Conservation (phyloP, 2,797 vertebrate genomes). For the Momotus momota region DNA sequence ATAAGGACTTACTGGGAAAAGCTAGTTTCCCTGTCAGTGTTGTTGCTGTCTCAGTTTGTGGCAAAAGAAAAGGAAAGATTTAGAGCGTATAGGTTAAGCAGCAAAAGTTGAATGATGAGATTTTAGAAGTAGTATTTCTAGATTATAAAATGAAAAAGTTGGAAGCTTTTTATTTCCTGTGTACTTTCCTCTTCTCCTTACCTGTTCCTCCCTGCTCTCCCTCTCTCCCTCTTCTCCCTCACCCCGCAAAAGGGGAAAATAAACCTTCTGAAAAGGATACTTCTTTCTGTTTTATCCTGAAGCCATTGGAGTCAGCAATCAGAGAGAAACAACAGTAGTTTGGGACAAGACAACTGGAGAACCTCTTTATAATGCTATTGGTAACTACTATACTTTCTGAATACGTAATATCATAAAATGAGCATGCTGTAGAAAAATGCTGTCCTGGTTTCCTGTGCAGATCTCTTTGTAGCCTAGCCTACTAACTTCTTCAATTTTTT, state of each 20-base stretch:
- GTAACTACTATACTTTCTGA: slow-evolving; percentile 76
- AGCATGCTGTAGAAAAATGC: background rate
- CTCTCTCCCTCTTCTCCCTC: background rate
- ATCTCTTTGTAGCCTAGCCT: background rate
- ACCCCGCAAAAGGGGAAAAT: slow-evolving; percentile 10
- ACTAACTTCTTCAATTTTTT: background rate
- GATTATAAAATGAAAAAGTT: background rate
- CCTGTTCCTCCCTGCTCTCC: slow-evolving; percentile 34
- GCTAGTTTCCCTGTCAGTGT: background rate
- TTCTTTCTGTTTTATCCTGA: slow-evolving; percentile 65
- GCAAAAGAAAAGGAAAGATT: background rate
- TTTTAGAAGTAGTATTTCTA: background rate
- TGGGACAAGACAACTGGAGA: slow-evolving; percentile 97
- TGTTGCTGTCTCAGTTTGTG: background rate
- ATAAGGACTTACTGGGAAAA: background rate
- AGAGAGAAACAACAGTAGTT: slow-evolving; percentile 96
- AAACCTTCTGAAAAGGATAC: slow-evolving; percentile 64
- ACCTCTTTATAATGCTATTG: slow-evolving; percentile 95
- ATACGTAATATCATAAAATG: background rate
- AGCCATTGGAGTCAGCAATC: slow-evolving; percentile 98
- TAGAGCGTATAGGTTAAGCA: background rate
- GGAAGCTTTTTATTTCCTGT: slow-evolving; percentile 48
- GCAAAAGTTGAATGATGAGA: background rate
- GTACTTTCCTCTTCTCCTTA: slow-evolving; percentile 56
- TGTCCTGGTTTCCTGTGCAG: background rate